A percentile compares a stretch with the other conserved stretches of the same genome.
phyloP scores from a whole-genome alignment of 1,140 invertebrate genomes.

The Pseudoatta argentina region DNA sequence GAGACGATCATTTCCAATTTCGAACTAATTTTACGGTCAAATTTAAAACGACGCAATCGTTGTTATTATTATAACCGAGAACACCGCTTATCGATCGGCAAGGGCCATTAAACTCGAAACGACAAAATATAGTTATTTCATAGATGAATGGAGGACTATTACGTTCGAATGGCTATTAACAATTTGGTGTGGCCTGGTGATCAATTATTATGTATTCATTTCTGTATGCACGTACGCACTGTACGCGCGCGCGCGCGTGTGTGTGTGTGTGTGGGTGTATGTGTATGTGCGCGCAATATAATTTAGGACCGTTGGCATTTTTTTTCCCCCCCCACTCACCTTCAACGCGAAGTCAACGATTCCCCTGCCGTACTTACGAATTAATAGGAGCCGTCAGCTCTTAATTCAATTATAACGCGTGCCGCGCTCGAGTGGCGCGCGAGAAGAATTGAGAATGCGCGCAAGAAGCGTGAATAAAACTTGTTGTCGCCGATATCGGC shows the following conservation, averaged over 20 bases:
- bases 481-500: background rate
- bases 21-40: slow-evolving; percentile 66
- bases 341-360: slow-evolving; percentile 3
- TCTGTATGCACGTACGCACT: background rate
- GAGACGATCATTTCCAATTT: slow-evolving; percentile 70
- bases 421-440: background rate
- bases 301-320: background rate
- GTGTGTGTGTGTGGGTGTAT: background rate
- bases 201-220: slow-evolving; percentile 49
- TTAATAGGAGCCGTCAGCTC: slow-evolving; percentile 30
- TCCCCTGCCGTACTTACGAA: slow-evolving; percentile 34
- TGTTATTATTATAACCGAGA: slow-evolving; percentile 69
- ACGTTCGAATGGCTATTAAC: slow-evolving; percentile 55
- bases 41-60: slow-evolving; percentile 64
- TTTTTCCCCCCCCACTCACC: background rate
- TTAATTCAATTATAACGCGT: slow-evolving; percentile 22
- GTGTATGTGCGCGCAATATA: no score
- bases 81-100: slow-evolving; percentile 51
- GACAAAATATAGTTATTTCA: slow-evolving; percentile 62
- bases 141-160: slow-evolving; percentile 62
- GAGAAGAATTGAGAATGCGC: background rate
- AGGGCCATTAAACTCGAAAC: slow-evolving; percentile 63
- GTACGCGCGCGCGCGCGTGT: no score
- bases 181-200: slow-evolving; percentile 51
- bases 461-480: slow-evolving; percentile 32